A percentile compares a stretch with the other conserved stretches of the same genome.
Evolutionary conservation across 1,140 invertebrate genomes (phyloP).

Genomic region (Cherax quadricarinatus): DNA sequence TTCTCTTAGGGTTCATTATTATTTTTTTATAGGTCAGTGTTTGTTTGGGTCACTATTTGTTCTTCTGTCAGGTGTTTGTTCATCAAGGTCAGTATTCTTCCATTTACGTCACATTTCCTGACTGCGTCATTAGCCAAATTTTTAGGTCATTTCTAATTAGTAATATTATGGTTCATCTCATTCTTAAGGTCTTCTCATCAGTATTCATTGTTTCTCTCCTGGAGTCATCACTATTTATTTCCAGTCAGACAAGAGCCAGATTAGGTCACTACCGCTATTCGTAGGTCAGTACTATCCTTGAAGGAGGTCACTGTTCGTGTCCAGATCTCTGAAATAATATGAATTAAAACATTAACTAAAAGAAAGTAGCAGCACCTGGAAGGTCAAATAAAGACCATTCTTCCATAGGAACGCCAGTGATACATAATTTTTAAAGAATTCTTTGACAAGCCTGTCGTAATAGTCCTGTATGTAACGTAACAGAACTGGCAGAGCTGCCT

Average conservation of each 20-base stretch:
- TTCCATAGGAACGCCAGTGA: neutral
- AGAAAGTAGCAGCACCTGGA: neutral
- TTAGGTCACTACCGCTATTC: neutral
- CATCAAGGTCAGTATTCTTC: neutral
- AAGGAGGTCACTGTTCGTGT: neutral
- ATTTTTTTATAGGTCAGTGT: neutral
- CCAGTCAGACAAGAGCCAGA: neutral
- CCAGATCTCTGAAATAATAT: neutral
- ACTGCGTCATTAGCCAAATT: neutral
- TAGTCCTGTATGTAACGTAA: neutral
- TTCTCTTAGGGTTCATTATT: neutral
- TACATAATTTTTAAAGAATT: neutral
- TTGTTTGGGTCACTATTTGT: neutral
- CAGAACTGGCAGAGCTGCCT: no score
- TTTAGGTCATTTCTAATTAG: neutral
- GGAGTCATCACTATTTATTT: neutral
- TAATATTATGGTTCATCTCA: no score
- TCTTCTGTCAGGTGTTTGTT: neutral
- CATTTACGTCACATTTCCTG: neutral
- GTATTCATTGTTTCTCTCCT: neutral
- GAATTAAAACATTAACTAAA: neutral
- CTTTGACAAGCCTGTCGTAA: neutral
- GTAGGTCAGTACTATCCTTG: neutral
- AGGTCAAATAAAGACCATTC: neutral
- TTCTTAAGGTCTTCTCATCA: no score